Percentiles rank a stretch among this genome's conserved stretches.
These are phyloP conservation scores for Zaprionus tsacasi DNA, from an alignment of 1,140 invertebrate species.

Conservation along the genomic window DNA sequence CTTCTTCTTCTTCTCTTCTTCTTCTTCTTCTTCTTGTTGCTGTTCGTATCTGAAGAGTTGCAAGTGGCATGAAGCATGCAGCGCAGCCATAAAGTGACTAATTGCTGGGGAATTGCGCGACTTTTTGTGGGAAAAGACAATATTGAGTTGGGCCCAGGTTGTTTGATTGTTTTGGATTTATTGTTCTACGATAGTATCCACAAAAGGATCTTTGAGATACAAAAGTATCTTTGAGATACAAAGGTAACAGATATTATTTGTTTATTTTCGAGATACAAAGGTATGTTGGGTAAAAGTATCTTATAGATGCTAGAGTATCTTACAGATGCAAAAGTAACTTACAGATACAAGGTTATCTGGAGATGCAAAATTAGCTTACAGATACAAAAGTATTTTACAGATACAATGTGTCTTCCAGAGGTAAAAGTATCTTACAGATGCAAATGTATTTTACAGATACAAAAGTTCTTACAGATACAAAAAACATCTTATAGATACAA, in stretches of 20 bases:
- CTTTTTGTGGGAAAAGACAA: slow-evolving; percentile 40
- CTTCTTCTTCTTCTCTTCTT: slow-evolving; percentile 14
- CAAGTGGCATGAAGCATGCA: slow-evolving; percentile 34
- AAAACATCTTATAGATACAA: not conserved
- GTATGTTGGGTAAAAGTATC: too few species aligned
- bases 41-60: slow-evolving; percentile 38
- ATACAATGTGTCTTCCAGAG: too few species aligned
- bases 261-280: too few species aligned
- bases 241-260: not conserved
- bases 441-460: not conserved
- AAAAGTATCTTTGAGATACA: not conserved
- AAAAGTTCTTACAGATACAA: not conserved
- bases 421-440: not conserved
- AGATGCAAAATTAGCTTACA: not conserved
- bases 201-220: not conserved
- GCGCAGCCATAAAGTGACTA: slow-evolving; percentile 44
- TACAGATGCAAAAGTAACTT: not conserved
- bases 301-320: too few species aligned
- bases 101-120: slow-evolving; percentile 26
- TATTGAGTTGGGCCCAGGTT: slow-evolving; percentile 18
- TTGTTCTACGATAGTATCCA: not conserved
- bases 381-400: not conserved
- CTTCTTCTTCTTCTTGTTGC: slow-evolving; percentile 33
- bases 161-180: not conserved
- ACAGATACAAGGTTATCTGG: too few species aligned